Conservation (phyloP, 1,140 invertebrate species). For the Drosophila kanapiae region DNA sequence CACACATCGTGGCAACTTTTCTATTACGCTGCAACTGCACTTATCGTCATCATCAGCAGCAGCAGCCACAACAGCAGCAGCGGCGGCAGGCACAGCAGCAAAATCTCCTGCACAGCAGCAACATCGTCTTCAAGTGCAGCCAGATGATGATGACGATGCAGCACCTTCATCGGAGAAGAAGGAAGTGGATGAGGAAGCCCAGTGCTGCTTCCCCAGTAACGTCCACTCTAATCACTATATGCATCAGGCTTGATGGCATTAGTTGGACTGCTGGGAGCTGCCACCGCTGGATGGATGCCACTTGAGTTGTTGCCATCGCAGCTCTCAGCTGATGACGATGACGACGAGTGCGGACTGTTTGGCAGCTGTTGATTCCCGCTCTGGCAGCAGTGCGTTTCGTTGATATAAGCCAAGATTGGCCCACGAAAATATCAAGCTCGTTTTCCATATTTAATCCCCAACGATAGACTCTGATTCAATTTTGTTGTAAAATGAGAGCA, state of each 20-base stretch:
- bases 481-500: constrained; percentile 4
- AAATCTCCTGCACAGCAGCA: constrained; percentile 31
- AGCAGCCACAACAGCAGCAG: constrained; percentile 18
- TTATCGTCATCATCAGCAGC: constrained; percentile 77
- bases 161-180: neutral
- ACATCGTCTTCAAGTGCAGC: constrained; percentile 37
- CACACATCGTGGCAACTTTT: constrained; percentile 70
- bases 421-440: neutral
- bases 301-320: constrained; percentile 71
- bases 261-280: constrained; percentile 68
- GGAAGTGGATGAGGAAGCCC: constrained; percentile 23
- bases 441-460: neutral
- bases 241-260: constrained; percentile 82
- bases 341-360: constrained; percentile 54
- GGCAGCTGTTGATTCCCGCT: constrained; percentile 66
- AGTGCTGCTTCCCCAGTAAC: constrained; percentile 39
- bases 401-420: constrained; percentile 10
- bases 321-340: constrained; percentile 47
- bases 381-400: constrained; percentile 25
- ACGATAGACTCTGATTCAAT: neutral
- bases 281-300: constrained; percentile 56
- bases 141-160: constrained; percentile 42
- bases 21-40: constrained; percentile 80
- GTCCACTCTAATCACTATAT: constrained; percentile 83
- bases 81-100: constrained; percentile 22